These are phyloP conservation scores for Myopa testacea DNA, from an alignment of 2,888 invertebrate genomes.

Conservation along the genomic window DNA sequence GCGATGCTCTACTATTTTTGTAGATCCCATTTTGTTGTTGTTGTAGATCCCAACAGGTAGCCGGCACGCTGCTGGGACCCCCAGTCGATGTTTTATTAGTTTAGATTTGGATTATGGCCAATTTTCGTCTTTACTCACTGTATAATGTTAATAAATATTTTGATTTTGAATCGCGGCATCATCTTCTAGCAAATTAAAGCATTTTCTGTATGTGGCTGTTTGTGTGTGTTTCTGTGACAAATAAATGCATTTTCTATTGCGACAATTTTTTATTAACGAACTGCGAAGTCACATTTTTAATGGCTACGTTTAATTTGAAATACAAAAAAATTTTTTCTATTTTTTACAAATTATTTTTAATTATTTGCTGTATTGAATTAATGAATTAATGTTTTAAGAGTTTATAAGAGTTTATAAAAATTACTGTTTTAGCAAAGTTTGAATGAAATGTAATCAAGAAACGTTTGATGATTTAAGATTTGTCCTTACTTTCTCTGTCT, in stretches of 20 bases:
- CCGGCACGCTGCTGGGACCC: not conserved
- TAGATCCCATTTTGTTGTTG: not conserved
- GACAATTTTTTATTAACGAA: conserved; percentile 7
- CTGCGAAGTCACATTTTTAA: too few species aligned
- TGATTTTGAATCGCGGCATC: not conserved
- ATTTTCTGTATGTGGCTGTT: not conserved
- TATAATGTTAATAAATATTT: not conserved
- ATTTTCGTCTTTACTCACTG: not conserved
- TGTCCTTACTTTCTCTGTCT: too few species aligned
- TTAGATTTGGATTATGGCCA: conserved; percentile 12
- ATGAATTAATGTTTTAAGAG: too few species aligned
- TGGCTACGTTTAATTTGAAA: too few species aligned
- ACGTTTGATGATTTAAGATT: too few species aligned
- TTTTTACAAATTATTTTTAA: not conserved
- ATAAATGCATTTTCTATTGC: conserved; percentile 30
- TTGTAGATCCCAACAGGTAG: conserved; percentile 29
- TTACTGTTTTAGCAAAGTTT: too few species aligned
- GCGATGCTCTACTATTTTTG: not conserved
- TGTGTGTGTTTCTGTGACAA: not conserved
- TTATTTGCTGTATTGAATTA: not conserved
- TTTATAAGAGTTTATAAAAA: too few species aligned
- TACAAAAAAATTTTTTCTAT: too few species aligned
- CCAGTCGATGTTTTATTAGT: conserved; percentile 13
- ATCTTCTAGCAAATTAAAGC: not conserved
- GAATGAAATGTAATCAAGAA: too few species aligned